Evolutionary conservation across 1,140 invertebrate genomes (phyloP).

Genomic region (Ostrea denselamellosa): DNA sequence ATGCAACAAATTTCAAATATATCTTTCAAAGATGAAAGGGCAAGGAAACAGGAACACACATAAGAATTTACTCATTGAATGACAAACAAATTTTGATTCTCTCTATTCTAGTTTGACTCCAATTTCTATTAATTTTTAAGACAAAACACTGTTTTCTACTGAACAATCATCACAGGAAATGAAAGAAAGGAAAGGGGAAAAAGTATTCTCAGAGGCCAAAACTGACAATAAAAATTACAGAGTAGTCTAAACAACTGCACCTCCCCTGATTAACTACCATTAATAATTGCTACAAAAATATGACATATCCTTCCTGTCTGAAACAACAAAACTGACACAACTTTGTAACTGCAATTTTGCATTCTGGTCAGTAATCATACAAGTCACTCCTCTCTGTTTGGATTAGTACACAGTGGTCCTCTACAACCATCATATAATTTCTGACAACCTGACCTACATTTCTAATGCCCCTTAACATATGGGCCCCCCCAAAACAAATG

Average conservation of each 20-base stretch:
- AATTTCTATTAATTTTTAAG: neutral
- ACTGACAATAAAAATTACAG: neutral
- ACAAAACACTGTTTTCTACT: neutral
- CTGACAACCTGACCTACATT: slow-evolving; percentile 19
- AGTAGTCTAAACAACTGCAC: neutral
- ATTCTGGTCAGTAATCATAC: neutral
- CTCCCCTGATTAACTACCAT: neutral
- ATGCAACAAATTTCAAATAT: neutral
- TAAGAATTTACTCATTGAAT: neutral
- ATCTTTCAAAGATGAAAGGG: slow-evolving; percentile 4
- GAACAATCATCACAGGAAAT: neutral
- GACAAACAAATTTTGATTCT: neutral
- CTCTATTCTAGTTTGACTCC: neutral
- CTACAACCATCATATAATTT: neutral
- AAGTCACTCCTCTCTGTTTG: neutral
- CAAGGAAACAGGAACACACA: neutral
- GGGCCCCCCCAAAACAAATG: neutral
- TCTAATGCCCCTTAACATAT: neutral
- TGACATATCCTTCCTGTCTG: slow-evolving; percentile 15
- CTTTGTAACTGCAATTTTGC: neutral
- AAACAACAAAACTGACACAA: slow-evolving; percentile 9
- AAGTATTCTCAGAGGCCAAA: neutral
- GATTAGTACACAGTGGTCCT: slow-evolving; percentile 1
- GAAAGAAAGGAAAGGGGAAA: neutral
- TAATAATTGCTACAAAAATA: neutral